A percentile compares a stretch with the other conserved stretches of the same genome.
phyloP scores from a whole-genome alignment of 2,888 invertebrate species.

The Fragum fragum region DNA sequence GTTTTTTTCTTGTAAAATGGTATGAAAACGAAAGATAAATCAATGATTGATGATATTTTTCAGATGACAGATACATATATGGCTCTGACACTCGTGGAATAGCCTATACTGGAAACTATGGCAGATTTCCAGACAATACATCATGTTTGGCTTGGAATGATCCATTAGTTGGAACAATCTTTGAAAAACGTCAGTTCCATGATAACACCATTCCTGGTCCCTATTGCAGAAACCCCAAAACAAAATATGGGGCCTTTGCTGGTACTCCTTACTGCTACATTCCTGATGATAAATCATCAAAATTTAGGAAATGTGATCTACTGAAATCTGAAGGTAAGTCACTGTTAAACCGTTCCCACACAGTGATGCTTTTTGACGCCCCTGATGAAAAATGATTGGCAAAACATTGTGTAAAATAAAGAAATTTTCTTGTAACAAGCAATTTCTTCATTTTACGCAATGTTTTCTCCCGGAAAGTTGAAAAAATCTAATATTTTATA shows the following conservation, averaged over 20 bases:
- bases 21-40: too few species aligned
- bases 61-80: slow-evolving; percentile 63
- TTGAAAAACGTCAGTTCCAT: slow-evolving; percentile 47
- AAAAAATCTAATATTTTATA: too few species aligned
- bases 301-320: slow-evolving; percentile 37
- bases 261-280: slow-evolving; percentile 63
- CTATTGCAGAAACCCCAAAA: slow-evolving; percentile 66
- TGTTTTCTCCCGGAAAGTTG: too few species aligned
- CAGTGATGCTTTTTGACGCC: too few species aligned
- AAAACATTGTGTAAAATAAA: too few species aligned
- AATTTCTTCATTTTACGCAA: too few species aligned
- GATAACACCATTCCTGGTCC: slow-evolving; percentile 66
- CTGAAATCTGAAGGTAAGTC: slow-evolving; percentile 44
- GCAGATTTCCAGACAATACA: slow-evolving; percentile 25
- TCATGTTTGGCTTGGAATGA: slow-evolving; percentile 68
- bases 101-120: slow-evolving; percentile 70
- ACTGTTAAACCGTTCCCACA: too few species aligned
- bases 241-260: slow-evolving; percentile 12
- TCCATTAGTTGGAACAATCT: not conserved
- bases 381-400: too few species aligned
- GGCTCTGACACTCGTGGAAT: slow-evolving; percentile 61
- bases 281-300: not conserved
- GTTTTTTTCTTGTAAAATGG: too few species aligned
- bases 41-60: not conserved
- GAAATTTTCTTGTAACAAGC: too few species aligned